phyloP scores from a whole-genome alignment of 2,797 vertebrate species.

The Mallotus villosus region DNA sequence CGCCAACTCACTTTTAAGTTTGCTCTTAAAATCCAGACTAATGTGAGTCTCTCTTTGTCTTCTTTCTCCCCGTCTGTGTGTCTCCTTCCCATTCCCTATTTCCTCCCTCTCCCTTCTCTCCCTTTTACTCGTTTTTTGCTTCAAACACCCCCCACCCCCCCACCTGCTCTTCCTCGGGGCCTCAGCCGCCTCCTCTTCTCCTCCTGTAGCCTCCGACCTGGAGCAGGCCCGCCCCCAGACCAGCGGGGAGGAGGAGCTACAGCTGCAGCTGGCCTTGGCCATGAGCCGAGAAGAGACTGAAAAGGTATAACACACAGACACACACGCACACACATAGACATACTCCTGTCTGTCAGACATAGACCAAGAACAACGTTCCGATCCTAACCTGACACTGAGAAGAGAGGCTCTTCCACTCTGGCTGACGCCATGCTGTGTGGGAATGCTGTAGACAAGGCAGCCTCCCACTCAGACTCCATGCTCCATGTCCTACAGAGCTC shows the following conservation, averaged over 20 bases:
- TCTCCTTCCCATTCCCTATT: neutral
- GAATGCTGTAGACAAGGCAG: slow-evolving; percentile 39
- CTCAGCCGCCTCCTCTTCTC: slow-evolving; percentile 77
- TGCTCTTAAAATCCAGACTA: slow-evolving; percentile 46
- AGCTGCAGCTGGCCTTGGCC: slow-evolving; percentile 93
- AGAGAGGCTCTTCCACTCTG: slow-evolving; percentile 27
- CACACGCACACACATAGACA: slow-evolving; percentile 24
- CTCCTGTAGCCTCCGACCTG: slow-evolving; percentile 83
- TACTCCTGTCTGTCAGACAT: slow-evolving; percentile 12
- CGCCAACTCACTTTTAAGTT: slow-evolving; percentile 45
- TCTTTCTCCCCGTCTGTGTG: neutral
- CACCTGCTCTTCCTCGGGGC: slow-evolving; percentile 59
- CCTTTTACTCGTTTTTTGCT: slow-evolving; percentile 23
- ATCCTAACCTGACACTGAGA: slow-evolving; percentile 27
- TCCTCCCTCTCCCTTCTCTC: slow-evolving; percentile 2
- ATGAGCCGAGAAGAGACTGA: slow-evolving; percentile 96
- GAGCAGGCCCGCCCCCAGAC: slow-evolving; percentile 92
- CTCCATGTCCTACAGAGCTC: slow-evolving; percentile 11
- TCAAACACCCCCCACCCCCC: slow-evolving; percentile 24
- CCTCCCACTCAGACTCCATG: slow-evolving; percentile 14
- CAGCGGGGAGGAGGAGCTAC: slow-evolving; percentile 92
- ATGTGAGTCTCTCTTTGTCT: slow-evolving; percentile 28
- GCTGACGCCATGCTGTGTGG: slow-evolving; percentile 31
- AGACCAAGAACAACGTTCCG: slow-evolving; percentile 20
- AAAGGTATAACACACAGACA: slow-evolving; percentile 78